Evolutionary conservation across 2,113 vertebrate genomes (phyloP).

Genomic region (Callocephalon fimbriatum): DNA sequence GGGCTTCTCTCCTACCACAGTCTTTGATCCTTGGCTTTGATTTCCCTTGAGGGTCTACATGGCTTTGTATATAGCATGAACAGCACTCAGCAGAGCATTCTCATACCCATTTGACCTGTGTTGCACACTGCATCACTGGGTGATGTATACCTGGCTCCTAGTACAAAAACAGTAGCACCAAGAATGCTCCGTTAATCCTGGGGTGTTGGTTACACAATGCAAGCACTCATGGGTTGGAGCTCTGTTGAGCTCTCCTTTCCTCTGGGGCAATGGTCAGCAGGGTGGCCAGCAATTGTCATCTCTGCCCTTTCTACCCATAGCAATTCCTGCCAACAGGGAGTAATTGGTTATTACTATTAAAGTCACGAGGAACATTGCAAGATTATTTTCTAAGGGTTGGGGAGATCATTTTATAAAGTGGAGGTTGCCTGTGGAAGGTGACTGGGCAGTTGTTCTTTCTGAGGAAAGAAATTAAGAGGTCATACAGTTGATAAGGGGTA

Average conservation of each 20-base stretch:
- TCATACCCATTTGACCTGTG: background rate
- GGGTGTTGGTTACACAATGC: background rate
- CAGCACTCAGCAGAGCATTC: background rate
- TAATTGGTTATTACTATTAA: background rate
- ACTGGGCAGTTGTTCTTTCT: background rate
- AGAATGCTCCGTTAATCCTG: background rate
- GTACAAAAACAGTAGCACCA: background rate
- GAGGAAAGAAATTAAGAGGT: background rate
- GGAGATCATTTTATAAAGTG: background rate
- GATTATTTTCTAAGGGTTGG: background rate
- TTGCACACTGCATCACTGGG: rapidly evolving
- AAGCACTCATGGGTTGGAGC: background rate
- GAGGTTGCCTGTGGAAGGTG: background rate
- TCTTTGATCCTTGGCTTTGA: background rate
- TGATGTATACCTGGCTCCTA: background rate
- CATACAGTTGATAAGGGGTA: background rate
- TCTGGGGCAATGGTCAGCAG: background rate
- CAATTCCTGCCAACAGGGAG: background rate
- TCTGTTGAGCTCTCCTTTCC: background rate
- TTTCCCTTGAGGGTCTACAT: background rate
- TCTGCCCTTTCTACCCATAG: background rate
- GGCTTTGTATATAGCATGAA: background rate
- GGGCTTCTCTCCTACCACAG: background rate
- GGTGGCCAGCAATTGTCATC: background rate
- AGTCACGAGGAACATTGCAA: background rate